Percentiles rank a stretch among this genome's conserved stretches.
Conservation (phyloP, 2,797 vertebrate species). For the Falco columbarius region DNA sequence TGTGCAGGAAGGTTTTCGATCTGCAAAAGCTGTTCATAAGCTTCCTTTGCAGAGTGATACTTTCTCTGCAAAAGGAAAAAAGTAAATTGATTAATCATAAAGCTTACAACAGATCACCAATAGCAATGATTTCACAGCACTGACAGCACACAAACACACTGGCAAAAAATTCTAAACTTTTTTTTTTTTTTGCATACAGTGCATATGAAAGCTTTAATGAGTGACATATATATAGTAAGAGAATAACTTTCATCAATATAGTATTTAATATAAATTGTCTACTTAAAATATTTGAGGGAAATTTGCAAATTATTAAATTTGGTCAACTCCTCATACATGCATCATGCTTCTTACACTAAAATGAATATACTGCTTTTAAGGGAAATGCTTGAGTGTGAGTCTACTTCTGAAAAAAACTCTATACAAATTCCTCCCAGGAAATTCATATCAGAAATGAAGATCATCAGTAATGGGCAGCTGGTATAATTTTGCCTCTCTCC, state of each 20-base stretch:
- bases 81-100: slow-evolving; percentile 63
- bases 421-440: not conserved
- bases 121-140: slow-evolving; percentile 66
- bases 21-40: slow-evolving; percentile 96
- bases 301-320: not conserved
- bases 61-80: slow-evolving; percentile 87
- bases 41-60: slow-evolving; percentile 96
- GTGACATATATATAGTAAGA: not conserved
- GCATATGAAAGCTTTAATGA: slow-evolving; percentile 64
- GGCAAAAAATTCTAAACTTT: not conserved
- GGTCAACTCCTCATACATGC: not conserved
- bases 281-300: not conserved
- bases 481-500: not conserved
- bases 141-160: slow-evolving; percentile 62
- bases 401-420: not conserved
- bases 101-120: slow-evolving; percentile 50
- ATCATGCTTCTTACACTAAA: not conserved
- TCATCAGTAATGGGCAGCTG: not conserved
- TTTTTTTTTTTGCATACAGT: slow-evolving; percentile 53
- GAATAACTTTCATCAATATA: not conserved
- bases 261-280: not conserved
- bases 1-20: slow-evolving; percentile 94
- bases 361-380: not conserved
- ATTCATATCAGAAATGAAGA: not conserved
- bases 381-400: not conserved